Evolutionary conservation across 2,888 invertebrate genomes (phyloP).

Genomic region (Caenorhabditis virilis): DNA sequence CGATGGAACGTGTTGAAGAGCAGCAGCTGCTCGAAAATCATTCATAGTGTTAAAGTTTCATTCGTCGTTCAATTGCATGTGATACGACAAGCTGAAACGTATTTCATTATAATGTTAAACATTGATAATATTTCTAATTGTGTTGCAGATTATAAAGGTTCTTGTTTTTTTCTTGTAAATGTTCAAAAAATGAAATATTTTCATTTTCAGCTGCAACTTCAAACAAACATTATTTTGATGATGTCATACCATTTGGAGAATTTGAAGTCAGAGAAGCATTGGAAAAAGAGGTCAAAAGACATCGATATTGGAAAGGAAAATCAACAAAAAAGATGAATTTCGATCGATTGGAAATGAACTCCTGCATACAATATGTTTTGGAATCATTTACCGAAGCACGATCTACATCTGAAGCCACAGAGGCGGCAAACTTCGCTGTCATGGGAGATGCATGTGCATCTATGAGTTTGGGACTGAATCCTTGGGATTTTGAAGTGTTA

Average conservation of each 20-base stretch:
- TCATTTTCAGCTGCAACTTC: slow-evolving; percentile 31
- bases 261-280: slow-evolving; percentile 64
- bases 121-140: too few relatives aligned
- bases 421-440: slow-evolving; percentile 46
- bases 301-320: slow-evolving; percentile 52
- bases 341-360: slow-evolving; percentile 56
- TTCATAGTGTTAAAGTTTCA: too few relatives aligned
- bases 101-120: too few relatives aligned
- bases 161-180: neutral
- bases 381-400: slow-evolving; percentile 68
- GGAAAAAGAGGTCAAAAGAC: slow-evolving; percentile 49
- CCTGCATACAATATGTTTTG: slow-evolving; percentile 59
- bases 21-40: too few relatives aligned
- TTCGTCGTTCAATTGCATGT: too few relatives aligned
- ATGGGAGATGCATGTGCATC: slow-evolving; percentile 21
- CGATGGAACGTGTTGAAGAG: too few relatives aligned
- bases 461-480: slow-evolving; percentile 35
- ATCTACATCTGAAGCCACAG: slow-evolving; percentile 60
- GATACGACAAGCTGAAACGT: too few relatives aligned
- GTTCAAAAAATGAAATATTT: neutral
- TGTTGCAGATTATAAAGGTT: too few relatives aligned
- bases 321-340: slow-evolving; percentile 65
- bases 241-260: slow-evolving; percentile 61
- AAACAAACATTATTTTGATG: slow-evolving; percentile 54
- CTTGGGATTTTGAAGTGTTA: slow-evolving; percentile 66